phyloP scores from a whole-genome alignment of 2,888 invertebrate genomes.

The Mesopsocus fuscifrons region DNA sequence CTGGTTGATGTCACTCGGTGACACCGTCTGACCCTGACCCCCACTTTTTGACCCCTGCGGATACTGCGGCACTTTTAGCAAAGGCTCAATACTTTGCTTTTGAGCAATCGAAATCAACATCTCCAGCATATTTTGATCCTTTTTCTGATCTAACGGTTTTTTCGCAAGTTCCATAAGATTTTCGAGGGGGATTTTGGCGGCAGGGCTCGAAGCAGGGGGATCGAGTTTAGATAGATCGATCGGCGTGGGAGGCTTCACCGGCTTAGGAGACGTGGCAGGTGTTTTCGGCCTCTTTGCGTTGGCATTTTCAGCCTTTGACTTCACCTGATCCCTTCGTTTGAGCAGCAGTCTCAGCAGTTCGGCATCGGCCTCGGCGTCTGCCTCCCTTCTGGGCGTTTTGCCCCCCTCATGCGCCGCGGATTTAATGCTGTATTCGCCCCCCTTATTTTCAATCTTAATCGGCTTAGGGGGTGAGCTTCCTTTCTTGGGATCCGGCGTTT shows the following conservation, averaged over 20 bases:
- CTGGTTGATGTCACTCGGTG: neutral
- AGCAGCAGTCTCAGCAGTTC: slow-evolving; percentile 3
- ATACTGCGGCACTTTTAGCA: slow-evolving; percentile 1
- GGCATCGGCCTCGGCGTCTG: neutral
- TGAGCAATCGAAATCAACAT: slow-evolving; percentile 2
- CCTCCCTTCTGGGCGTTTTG: neutral
- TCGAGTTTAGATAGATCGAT: slow-evolving; percentile 5
- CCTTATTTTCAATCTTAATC: neutral
- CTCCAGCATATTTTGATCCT: neutral
- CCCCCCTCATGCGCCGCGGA: neutral
- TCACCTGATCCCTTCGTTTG: neutral
- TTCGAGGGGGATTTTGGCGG: neutral
- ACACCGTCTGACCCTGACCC: neutral
- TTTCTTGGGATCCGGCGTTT: neutral
- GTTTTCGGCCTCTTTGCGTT: neutral
- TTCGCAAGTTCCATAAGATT: neutral
- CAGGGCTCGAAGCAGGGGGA: neutral
- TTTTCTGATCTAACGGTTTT: neutral
- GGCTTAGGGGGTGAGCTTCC: slow-evolving; percentile 1
- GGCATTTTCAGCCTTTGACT: neutral
- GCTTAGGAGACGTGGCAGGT: neutral
- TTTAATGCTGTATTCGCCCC: neutral
- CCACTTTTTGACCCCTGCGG: neutral
- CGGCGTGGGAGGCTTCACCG: neutral
- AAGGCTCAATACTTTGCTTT: neutral